phyloP scores from a whole-genome alignment of 1,140 invertebrate genomes.

The Yoshiicerus persimilis region DNA sequence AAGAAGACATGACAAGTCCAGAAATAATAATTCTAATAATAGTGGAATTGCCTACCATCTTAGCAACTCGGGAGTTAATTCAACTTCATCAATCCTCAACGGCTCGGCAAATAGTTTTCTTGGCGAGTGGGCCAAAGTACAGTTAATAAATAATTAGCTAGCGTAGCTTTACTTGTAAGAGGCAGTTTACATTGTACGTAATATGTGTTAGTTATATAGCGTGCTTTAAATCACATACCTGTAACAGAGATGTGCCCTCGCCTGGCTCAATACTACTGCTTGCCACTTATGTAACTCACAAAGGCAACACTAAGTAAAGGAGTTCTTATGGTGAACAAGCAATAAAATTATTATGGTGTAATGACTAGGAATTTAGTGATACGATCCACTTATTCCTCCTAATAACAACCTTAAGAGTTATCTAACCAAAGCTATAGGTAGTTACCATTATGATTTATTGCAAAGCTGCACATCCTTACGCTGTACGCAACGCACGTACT shows the following conservation, averaged over 20 bases:
- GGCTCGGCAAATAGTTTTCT: constrained; percentile 25
- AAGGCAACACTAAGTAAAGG: not conserved
- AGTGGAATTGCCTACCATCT: not conserved
- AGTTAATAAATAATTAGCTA: constrained; percentile 36
- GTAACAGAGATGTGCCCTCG: not conserved
- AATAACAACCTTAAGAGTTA: not conserved
- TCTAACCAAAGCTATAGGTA: not conserved
- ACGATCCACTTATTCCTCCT: constrained; percentile 6
- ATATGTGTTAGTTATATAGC: not conserved
- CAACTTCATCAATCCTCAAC: not conserved
- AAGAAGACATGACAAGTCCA: not conserved
- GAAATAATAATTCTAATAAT: not conserved
- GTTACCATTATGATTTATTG: too few relatives aligned
- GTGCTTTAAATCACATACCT: not conserved
- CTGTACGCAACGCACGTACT: not conserved
- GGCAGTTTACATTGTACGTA: not conserved
- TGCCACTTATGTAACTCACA: too few relatives aligned
- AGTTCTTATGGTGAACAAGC: not conserved
- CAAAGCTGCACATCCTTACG: not conserved
- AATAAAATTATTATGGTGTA: not conserved
- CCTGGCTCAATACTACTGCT: not conserved
- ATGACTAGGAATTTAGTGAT: not conserved
- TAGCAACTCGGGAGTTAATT: not conserved
- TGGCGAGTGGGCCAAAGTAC: constrained; percentile 35
- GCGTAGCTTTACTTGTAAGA: not conserved